Conservation (phyloP, 2,797 vertebrate genomes). For the Denticeps clupeoides region DNA sequence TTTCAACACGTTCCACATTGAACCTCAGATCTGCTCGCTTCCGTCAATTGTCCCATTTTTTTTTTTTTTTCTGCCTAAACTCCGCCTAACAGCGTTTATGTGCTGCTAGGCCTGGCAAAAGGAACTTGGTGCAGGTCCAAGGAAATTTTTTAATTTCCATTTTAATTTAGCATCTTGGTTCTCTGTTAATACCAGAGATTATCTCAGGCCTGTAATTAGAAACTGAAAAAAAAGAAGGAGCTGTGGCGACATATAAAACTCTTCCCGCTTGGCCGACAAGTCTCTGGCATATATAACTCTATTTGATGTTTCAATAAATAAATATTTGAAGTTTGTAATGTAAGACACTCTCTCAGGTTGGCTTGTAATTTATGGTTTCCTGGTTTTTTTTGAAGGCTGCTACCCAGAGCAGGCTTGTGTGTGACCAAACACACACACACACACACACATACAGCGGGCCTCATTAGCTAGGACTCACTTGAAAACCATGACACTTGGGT, state of each 20-base stretch:
- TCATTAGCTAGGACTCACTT: constrained; percentile 24
- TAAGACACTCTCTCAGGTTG: constrained; percentile 23
- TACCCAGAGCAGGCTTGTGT: constrained; percentile 10
- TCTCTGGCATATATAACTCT: constrained; percentile 23
- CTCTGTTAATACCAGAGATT: constrained; percentile 11
- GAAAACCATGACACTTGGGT: constrained; percentile 25
- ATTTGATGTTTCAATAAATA: constrained; percentile 26
- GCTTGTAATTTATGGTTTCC: constrained; percentile 33
- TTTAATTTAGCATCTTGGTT: constrained; percentile 6
- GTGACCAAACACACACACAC: constrained; percentile 1
- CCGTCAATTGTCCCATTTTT: constrained; percentile 36
- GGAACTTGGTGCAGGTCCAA: constrained; percentile 35
- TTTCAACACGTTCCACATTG: constrained; percentile 35
- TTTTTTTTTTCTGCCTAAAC: constrained; percentile 45
- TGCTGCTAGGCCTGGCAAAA: too few species aligned
- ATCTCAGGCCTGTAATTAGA: constrained; percentile 13
- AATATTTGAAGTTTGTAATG: constrained; percentile 25
- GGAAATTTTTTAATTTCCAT: constrained; percentile 27
- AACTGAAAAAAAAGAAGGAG: constrained; percentile 11
- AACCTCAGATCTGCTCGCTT: too few species aligned
- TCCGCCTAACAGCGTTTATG: too few species aligned
- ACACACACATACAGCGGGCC: constrained; percentile 5
- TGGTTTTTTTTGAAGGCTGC: constrained; percentile 23
- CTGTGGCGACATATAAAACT: constrained; percentile 8
- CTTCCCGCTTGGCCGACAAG: constrained; percentile 3